Evolutionary conservation across 2,797 vertebrate species (phyloP), one percentile per base, ranked within the genome.

Genomic region (Onychomys leucogaster): DNA sequence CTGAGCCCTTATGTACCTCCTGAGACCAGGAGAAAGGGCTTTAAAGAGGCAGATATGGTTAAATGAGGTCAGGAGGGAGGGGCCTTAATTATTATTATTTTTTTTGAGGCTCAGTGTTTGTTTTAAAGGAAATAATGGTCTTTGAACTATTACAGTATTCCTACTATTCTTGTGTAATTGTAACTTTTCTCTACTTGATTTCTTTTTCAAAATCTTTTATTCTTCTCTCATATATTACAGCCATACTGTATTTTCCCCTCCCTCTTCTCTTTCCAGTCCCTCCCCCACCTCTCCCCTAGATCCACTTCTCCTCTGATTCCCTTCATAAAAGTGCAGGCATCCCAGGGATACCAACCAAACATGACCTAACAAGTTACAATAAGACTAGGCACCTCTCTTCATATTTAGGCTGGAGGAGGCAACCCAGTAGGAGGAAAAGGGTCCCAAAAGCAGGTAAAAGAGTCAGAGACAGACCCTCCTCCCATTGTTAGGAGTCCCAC

Each of bases 111-210:
- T 93, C 12, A 46, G 0, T 91, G 4, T 93, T 91, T 80, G 29
- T 82, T 86, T 97, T 95, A 91, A 96, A 63, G 75, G 89, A 93
- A 93, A 80, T 92, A 61, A 77, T 86, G 9, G 46, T 89, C 11
- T 92, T 92, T 43, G n/a, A 25, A 63, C 14, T 46, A 75, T 19
- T 46, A 19, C 75, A 82, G 9, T 94, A 13, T 90, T 90, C 95
- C 86, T 95, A 59, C 71, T 96, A 0, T 81, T 78, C 57, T 67
- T 96, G 67, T 84, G 34, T 71, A 92, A n/a, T 63, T 88, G 25
- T 90, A 96, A 49, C 81, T 90, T 76, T 95, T 96, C n/a, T 90
- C 46, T 11, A 84, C 88, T 29, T 94, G 13, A 69, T 75, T 85
- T 27, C 19, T 63, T 84, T 46, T 65, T 23, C 34, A 69, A n/a